Percentiles rank a stretch among this genome's conserved stretches.
Conservation (phyloP, 2,888 invertebrate species). For the Eumerus sabulonum region DNA sequence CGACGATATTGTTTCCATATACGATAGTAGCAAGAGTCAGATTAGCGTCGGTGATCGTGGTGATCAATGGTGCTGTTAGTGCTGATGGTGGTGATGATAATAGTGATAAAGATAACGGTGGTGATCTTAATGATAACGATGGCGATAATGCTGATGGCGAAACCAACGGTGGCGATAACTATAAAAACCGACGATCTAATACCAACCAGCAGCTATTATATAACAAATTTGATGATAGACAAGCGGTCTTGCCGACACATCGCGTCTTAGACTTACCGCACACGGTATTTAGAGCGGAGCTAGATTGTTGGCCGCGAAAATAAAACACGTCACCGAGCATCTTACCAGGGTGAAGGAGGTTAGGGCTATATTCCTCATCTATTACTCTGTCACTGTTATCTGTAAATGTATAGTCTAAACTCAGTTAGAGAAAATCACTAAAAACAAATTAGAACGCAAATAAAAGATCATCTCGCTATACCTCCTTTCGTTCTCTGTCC, state of each 20-base stretch:
- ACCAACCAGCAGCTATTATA: conserved; percentile 1
- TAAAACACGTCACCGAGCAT: conserved; percentile 54
- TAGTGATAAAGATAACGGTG: not conserved
- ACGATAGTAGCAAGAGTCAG: conserved; percentile 29
- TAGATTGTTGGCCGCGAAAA: conserved; percentile 41
- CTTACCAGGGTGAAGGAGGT: conserved; percentile 66
- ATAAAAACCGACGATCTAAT: not conserved
- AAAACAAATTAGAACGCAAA: not conserved
- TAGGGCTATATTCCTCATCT: conserved; percentile 47
- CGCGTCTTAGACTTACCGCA: not conserved
- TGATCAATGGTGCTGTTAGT: not conserved
- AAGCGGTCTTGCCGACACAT: too few species aligned
- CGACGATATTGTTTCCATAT: conserved; percentile 47
- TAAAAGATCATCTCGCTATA: conserved; percentile 4
- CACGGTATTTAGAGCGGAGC: conserved; percentile 11
- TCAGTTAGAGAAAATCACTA: conserved; percentile 30
- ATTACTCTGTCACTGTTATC: conserved; percentile 20
- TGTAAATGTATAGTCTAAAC: conserved; percentile 25
- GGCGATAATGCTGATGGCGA: not conserved
- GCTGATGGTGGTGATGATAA: not conserved
- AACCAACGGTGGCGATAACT: not conserved
- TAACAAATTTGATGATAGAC: not conserved
- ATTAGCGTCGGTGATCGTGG: conserved; percentile 3
- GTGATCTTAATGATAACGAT: conserved; percentile 2
- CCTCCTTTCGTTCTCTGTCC: conserved; percentile 21